phyloP scores from a whole-genome alignment of 30 jellyfish, hydroid and myxozoan genomes.

The Cassiopea xamachana region DNA sequence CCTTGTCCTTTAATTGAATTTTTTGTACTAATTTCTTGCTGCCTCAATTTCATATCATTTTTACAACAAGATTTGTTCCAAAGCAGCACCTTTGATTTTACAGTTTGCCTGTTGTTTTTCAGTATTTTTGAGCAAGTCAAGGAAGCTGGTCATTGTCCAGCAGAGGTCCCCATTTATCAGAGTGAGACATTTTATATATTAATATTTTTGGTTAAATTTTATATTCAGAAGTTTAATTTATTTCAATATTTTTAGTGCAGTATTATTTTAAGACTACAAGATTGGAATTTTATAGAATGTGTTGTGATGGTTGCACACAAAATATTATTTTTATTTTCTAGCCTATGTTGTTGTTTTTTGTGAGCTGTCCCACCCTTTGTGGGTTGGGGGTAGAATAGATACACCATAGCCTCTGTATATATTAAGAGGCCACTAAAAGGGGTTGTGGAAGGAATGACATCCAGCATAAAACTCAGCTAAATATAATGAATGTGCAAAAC shows the following conservation, averaged over 20 bases:
- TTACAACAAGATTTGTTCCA: no score
- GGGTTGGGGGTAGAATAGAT: not conserved
- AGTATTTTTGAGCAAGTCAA: conserved; percentile 52
- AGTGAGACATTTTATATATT: not conserved
- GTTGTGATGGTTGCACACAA: no score
- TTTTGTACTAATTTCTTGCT: no score
- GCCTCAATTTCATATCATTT: no score
- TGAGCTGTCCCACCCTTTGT: not conserved
- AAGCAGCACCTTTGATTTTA: not conserved
- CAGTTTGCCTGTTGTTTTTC: not conserved
- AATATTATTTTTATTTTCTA: no score
- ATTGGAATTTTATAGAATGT: no score
- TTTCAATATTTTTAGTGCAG: no score
- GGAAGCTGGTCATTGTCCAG: conserved; percentile 56
- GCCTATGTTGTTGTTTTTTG: no score
- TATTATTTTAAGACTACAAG: no score
- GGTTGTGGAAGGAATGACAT: not conserved
- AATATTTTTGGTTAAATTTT: not conserved
- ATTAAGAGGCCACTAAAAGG: not conserved
- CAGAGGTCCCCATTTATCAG: conserved; percentile 77
- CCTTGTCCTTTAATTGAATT: no score
- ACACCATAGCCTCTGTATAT: not conserved
- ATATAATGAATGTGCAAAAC: not conserved
- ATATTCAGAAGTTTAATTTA: no score
- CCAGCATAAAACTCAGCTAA: not conserved